Base-by-base conservation (phyloP, 1,140 invertebrate species). In the Holotrichia oblita region DNA sequence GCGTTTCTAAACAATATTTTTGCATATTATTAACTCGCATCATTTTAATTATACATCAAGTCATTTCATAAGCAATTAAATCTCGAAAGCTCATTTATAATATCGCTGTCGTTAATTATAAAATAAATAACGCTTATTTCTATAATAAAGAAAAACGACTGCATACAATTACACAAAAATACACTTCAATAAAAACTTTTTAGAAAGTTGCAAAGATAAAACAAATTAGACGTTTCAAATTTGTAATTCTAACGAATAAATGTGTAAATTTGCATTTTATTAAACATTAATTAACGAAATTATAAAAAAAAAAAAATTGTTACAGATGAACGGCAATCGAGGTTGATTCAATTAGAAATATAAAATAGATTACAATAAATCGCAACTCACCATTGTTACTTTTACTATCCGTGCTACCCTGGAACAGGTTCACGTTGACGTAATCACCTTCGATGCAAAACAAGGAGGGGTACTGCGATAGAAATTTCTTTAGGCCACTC, bases 401-500 rank as follows among this genome's bases (percentile, higher is more conserved):
- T 81, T 79, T 69, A 55, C 78, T 80, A 77, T 82, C 81, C 42
- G 80, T 83, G 72, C 69, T 40, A 76, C 79, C 78, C 20, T 83
- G 83, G 86, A 93, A 94, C 77, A 93, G 93, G 87, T 96, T 96
- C 77, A 97, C 92, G 84, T 93, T 93, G 74, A 98, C 97, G 88
- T 96, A 94, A 87, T 99, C 97, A 77, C 95, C 96, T 85, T 97
- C 93, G 80, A 99, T 93, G 79, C 92, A 90, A 89, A 99, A 99
- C 81, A 99, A 90, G 77, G 94, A 93, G 82, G 97, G 97, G 90
- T 98, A 97, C 86, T 97, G 95, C 34, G 92, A 89, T 81, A 98
- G 89, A 86, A 96, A 96, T 87, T 98, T 98, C 85, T 96, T 96
- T 24, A 99, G 89, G 81, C 89, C 97, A 83, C 95, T 96, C 86